Percentiles rank a stretch among this genome's conserved stretches.
Conservation (phyloP, 2,888 invertebrate genomes). For the Odontothrips loti region DNA sequence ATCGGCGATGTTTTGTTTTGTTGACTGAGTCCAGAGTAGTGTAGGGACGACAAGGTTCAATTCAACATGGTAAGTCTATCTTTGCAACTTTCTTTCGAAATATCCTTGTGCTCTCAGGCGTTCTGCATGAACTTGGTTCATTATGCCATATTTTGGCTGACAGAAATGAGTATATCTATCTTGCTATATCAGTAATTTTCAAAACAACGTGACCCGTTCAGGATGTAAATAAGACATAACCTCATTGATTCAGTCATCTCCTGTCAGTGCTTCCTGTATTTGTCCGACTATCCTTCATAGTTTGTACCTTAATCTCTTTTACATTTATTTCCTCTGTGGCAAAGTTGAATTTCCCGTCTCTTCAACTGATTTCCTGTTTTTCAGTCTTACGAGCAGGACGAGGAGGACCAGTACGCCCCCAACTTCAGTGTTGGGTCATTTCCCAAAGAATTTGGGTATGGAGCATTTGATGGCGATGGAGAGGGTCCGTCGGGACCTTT, state of each 20-base stretch:
- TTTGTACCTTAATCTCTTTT: no score
- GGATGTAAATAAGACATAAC: no score
- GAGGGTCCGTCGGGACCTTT: slow-evolving; percentile 55
- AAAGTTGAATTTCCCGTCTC: no score
- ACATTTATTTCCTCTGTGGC: no score
- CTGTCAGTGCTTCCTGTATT: background rate
- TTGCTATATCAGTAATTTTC: no score
- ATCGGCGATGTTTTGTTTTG: slow-evolving; percentile 16
- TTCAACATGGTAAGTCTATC: background rate
- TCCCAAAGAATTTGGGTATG: slow-evolving; percentile 90
- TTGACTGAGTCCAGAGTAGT: background rate
- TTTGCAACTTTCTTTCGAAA: background rate
- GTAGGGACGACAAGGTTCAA: background rate
- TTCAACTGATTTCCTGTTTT: slow-evolving; percentile 34
- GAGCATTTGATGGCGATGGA: slow-evolving; percentile 77
- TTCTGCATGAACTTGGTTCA: no score
- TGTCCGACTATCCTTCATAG: no score
- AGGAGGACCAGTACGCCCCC: slow-evolving; percentile 49
- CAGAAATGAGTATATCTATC: no score
- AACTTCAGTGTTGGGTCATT: slow-evolving; percentile 64
- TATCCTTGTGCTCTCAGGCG: no score
- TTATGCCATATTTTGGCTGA: no score
- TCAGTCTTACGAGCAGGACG: slow-evolving; percentile 46
- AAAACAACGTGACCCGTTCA: no score
- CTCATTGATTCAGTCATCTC: no score